These are phyloP conservation scores for Podiceps cristatus DNA, from an alignment of 2,113 vertebrate genomes.

Conservation along the genomic window DNA sequence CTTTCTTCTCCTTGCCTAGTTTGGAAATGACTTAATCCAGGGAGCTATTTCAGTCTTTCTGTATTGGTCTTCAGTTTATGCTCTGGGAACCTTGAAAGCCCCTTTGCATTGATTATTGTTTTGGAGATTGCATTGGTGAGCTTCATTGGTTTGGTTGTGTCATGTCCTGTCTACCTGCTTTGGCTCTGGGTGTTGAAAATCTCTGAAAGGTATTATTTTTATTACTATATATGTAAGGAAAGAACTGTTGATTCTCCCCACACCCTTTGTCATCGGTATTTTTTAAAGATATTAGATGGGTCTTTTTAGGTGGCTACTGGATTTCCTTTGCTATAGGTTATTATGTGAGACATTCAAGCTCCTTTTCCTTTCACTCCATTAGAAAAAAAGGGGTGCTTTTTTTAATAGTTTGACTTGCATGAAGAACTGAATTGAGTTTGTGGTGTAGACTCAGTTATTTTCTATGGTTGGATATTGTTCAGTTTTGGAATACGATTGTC, in stretches of 20 bases:
- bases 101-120: neutral
- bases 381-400: neutral
- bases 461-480: neutral
- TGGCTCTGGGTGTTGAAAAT: neutral
- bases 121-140: too few relatives aligned
- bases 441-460: neutral
- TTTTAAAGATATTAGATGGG: neutral
- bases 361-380: neutral
- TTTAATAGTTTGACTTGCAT: neutral
- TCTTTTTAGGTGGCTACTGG: neutral
- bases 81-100: neutral
- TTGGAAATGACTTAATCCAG: neutral
- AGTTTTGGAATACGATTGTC: neutral
- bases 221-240: fast-evolving
- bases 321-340: neutral
- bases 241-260: fast-evolving
- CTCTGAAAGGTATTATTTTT: neutral
- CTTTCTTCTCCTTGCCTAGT: neutral
- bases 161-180: neutral
- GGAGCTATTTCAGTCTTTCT: neutral
- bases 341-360: neutral
- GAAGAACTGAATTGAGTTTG: neutral
- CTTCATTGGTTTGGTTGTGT: too few relatives aligned
- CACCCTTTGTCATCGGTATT: neutral
- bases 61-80: neutral